Base-by-base conservation (phyloP, 2,888 invertebrate species). In the Mechanitis mazaeus region DNA sequence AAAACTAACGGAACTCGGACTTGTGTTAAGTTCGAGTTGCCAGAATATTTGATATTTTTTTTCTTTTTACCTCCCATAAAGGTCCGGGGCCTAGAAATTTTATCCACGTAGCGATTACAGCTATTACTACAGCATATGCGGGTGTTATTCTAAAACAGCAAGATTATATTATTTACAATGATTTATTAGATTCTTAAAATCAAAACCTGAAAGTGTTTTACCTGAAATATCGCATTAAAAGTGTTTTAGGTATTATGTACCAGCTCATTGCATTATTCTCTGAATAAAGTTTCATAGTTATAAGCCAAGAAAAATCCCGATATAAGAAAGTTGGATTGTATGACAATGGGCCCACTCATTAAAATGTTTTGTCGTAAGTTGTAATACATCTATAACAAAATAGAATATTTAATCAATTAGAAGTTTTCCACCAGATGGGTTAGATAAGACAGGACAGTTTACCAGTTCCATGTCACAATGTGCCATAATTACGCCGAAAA, bases 41-140 rank as follows among this genome's bases (percentile, higher is more conserved):
- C 20, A 20, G 20, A 20, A 20, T 20, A 20, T 20, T 20, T 20
- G 20, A 20, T 20, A 20, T 20, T 20, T 20, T 20, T 20, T 20
- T 20, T 20, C 20, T 20, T 20, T 20, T 20, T 20, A 74, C 75
- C 64, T 71, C 54, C 87, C 89, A 90, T 28, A 79, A 67, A 1
- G 90, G 90, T 2, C 91, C 90, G 56, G 70, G 63, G 11, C 77
- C 74, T 3, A 84, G 38, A 2, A 76, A 76, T 5, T 76, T 73
- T n/a, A 84, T 64, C 64, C 83, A 73, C 1, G 86, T 82, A 0
- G 72, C 69, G 4, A 65, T 70, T 45, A 75, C 53, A 1, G 70
- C 74, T 1, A 80, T 59, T 4, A 75, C 58, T 0, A 78, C 3
- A 0, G 73, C 72, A 56, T 74, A 77, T 0, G 71, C 42, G 20